These are phyloP conservation scores for Dyspetes luteomarginatus DNA, from an alignment of 2,888 invertebrate genomes.

Conservation along the genomic window DNA sequence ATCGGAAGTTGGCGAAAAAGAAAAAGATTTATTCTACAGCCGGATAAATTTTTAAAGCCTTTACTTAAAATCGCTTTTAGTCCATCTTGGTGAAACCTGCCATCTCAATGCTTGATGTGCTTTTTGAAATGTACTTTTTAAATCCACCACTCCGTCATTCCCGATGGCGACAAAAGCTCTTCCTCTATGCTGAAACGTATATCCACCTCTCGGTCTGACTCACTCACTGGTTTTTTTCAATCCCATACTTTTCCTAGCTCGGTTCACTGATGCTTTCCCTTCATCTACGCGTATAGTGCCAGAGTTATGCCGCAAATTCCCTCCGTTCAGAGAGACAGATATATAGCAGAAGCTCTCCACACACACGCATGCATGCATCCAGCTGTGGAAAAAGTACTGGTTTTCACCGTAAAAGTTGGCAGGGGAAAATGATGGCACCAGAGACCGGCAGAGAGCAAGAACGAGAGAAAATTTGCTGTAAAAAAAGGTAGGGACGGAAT, in stretches of 20 bases:
- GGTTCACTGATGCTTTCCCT: slow-evolving; percentile 30
- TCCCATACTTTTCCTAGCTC: slow-evolving; percentile 12
- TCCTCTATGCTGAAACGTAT: too few relatives aligned
- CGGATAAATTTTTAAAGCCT: too few relatives aligned
- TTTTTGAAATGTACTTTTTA: too few relatives aligned
- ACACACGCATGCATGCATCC: neutral
- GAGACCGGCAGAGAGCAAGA: neutral
- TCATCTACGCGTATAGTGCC: slow-evolving; percentile 31
- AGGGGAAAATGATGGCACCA: too few relatives aligned
- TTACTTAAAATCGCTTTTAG: too few relatives aligned
- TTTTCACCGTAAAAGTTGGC: slow-evolving; percentile 17
- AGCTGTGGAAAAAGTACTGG: slow-evolving; percentile 31
- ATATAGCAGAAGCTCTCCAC: neutral
- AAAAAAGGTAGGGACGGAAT: neutral
- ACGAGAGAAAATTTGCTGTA: slow-evolving; percentile 9
- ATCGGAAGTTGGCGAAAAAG: too few relatives aligned
- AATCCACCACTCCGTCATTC: too few relatives aligned
- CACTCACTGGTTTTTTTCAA: slow-evolving; percentile 7
- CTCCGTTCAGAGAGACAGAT: slow-evolving; percentile 33
- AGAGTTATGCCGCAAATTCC: slow-evolving; percentile 21
- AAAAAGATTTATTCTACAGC: too few relatives aligned
- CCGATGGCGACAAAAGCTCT: too few relatives aligned
- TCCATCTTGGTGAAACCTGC: too few relatives aligned
- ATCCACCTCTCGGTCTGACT: slow-evolving; percentile 1
- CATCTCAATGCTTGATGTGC: too few relatives aligned